Evolutionary conservation across 2,888 invertebrate genomes (phyloP), one percentile per base, ranked within the genome.

Genomic region (Pyrrhosoma nymphula): DNA sequence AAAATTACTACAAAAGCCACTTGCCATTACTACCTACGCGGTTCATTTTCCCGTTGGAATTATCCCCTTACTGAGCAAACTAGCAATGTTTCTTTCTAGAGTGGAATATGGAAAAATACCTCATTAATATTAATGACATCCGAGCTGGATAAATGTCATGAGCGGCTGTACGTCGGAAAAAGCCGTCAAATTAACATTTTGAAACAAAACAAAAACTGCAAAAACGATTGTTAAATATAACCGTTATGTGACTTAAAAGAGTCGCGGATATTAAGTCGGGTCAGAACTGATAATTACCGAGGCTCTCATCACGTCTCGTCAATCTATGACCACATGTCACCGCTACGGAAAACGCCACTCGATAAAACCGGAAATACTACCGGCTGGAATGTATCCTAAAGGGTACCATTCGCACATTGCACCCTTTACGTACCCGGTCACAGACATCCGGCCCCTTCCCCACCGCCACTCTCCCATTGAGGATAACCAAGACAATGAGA

Each of bases 391-490:
- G 91, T 35, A 47, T 91, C 91, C 91, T 91, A 8, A 26, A 63
- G 60, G 63, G 26, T 35, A 89, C 23, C 26, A 20, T 39, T 18
- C 35, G 63, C 91, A 30, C 63, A 30, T 35, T n/a, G 30, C 90
- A 63, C 63, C 16, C 63, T 47, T 63, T 20, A 91, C 60, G 20
- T 23, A 60, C 60, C 56, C 91, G 63, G 63, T 0, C 82, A 82
- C 91, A 23, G 39, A 89, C 91, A 56, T 91, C 91, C 91, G 91
- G 47, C 63, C 35, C 55, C 20, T 23, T n/a, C 89, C 89, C 35
- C 35, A 8, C 20, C n/a, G 56, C 88, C n/a, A 30, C 60, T 56
- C 26, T n/a, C n/a, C n/a, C 20, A 90, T 8, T 69, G 2, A 0
- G 69, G 69, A 26, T 26, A n/a, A 69, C 26, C 69, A n/a, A 82